A percentile compares a stretch with the other conserved stretches of the same genome.
Evolutionary conservation across 2,113 vertebrate species (phyloP).

Genomic region (Eonycteris spelaea): DNA sequence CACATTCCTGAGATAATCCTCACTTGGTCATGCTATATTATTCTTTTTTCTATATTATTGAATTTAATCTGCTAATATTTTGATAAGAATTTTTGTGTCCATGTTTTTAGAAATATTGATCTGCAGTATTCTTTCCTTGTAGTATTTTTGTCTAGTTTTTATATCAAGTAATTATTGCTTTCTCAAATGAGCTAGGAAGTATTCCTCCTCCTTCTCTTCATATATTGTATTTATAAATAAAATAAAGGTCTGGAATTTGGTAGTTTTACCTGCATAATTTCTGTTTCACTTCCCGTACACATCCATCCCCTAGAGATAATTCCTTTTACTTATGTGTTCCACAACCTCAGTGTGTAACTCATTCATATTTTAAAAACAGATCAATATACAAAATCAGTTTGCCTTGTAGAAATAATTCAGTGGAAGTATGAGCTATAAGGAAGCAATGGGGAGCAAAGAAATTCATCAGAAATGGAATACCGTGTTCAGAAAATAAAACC

Average conservation of each 20-base stretch:
- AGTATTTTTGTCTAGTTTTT: background rate
- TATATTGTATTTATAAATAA: background rate
- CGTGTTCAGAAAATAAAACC: constrained; percentile 74
- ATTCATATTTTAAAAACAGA: constrained; percentile 66
- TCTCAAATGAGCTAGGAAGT: background rate
- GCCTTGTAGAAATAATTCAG: constrained; percentile 63
- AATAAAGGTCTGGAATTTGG: background rate
- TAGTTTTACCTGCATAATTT: background rate
- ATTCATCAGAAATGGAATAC: constrained; percentile 66
- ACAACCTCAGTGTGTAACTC: constrained; percentile 50
- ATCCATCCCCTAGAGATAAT: background rate
- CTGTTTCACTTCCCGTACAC: background rate
- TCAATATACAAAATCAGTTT: constrained; percentile 57
- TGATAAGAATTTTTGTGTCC: background rate
- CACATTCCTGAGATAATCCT: background rate
- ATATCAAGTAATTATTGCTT: background rate
- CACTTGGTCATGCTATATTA: background rate
- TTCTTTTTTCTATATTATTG: background rate
- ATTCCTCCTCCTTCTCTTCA: background rate
- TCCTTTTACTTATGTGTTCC: constrained; percentile 50
- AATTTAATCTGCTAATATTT: background rate
- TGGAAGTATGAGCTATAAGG: constrained; percentile 65
- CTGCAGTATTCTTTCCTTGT: background rate
- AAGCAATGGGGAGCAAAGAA: constrained; percentile 69
- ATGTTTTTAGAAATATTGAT: background rate